Evolutionary conservation across 2,113 vertebrate species (phyloP), one percentile per base, ranked within the genome.

Genomic region (Todiramphus chloris): DNA sequence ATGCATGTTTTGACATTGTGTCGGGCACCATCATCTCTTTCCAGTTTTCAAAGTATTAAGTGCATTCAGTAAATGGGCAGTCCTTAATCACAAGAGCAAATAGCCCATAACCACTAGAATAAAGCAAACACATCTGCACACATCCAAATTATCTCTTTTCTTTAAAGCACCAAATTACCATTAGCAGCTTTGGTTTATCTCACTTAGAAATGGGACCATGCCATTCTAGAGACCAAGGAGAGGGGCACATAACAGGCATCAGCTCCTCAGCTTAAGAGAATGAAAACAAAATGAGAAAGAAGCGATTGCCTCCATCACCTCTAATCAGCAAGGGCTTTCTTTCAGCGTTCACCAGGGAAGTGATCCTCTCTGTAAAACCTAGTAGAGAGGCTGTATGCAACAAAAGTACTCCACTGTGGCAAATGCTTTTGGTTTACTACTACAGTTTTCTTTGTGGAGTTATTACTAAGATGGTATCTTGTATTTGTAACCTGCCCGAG

Each of bases 1-100:
- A 97, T 94, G 70, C 24, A 67, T 91, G 28, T 96, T 96, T 89
- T 87, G 75, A 96, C 85, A 91, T 94, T 83, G 87, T 94, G 70
- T 95, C 79, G 53, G 76, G 87, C 87, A 77, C 76, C 79, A 93
- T 66, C 44, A 75, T 64, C 87, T 82, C 93, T 97, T 96, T 95
- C 91, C 96, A 77, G 83, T 96, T 96, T 97, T 93, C 82, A 91
- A 96, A 97, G 91, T 83, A 91, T 95, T 94, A 89, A 94, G 90
- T 43, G 89, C 81, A 87, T 94, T 89, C 84, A 93, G 35, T 95
- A 93, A 91, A 93, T n/a, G 83, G 83, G 46, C 66, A 95, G 76
- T 73, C 77, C 73, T 88, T 83, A 96, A 93, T 84, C 84, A 83
- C 18, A 55, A 20, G 2, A 94, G 70, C 69, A 97, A 95, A 93